phyloP scores from a whole-genome alignment of 2,888 invertebrate genomes.

The Yponomeuta sedellus region DNA sequence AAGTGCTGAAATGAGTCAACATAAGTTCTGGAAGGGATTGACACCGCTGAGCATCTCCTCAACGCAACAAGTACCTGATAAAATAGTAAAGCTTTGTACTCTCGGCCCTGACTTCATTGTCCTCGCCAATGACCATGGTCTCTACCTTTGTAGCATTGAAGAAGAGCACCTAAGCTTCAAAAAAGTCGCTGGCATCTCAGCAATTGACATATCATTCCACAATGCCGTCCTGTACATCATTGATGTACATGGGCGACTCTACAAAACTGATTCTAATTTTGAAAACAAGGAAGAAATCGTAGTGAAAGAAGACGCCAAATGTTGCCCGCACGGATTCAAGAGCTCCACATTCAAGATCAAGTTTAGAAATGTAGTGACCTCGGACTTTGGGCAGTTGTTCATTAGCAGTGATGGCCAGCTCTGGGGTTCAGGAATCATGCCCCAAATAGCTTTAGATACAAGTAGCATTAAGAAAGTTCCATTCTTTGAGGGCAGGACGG shows the following conservation, averaged over 20 bases:
- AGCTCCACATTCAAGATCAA: constrained; percentile 78
- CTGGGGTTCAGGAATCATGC: constrained; percentile 82
- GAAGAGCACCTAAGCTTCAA: constrained; percentile 59
- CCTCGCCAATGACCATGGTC: constrained; percentile 62
- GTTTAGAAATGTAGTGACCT: constrained; percentile 78
- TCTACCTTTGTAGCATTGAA: constrained; percentile 59
- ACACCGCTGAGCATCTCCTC: constrained; percentile 47
- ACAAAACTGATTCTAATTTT: constrained; percentile 73
- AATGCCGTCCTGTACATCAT: constrained; percentile 77
- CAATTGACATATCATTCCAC: constrained; percentile 79
- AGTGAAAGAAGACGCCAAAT: constrained; percentile 79
- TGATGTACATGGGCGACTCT: constrained; percentile 77
- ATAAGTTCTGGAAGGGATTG: constrained; percentile 68
- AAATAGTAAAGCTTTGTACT: constrained; percentile 64
- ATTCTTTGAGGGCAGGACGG: constrained; percentile 81
- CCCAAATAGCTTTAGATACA: constrained; percentile 79
- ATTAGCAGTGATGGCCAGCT: constrained; percentile 81
- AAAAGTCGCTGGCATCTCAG: constrained; percentile 70
- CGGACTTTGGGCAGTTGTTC: constrained; percentile 79
- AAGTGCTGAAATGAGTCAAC: constrained; percentile 57
- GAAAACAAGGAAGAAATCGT: constrained; percentile 77
- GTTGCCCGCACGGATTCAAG: constrained; percentile 80
- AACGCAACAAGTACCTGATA: constrained; percentile 61
- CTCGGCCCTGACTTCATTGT: constrained; percentile 56
- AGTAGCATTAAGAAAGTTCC: constrained; percentile 78